Percentiles rank a stretch among this genome's conserved stretches.
Conservation (phyloP, 2,888 invertebrate species). For the Heteropelma amictum region DNA sequence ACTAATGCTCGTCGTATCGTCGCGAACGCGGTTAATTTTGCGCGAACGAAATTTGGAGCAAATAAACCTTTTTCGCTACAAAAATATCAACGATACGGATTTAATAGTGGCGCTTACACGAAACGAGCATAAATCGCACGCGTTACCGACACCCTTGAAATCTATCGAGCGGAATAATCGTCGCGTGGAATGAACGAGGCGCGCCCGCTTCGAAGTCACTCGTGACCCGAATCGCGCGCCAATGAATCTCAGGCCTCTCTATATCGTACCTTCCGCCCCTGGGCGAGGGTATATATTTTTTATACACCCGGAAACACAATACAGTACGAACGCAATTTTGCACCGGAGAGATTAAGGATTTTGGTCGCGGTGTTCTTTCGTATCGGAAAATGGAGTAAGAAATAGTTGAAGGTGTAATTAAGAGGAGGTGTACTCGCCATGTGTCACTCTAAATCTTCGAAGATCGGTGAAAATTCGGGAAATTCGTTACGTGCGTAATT, state of each 20-base stretch:
- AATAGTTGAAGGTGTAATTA: too few species aligned
- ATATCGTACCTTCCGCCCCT: background rate
- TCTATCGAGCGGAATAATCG: constrained; percentile 64
- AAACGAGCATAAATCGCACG: constrained; percentile 37
- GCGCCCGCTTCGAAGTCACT: constrained; percentile 36
- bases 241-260: constrained; percentile 27
- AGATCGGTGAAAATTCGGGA: too few species aligned
- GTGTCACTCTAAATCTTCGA: too few species aligned
- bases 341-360: too few species aligned
- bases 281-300: background rate
- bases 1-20: too few species aligned
- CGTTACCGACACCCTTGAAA: constrained; percentile 54
- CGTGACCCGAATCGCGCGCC: constrained; percentile 36
- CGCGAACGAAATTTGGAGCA: too few species aligned
- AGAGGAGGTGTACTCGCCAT: too few species aligned
- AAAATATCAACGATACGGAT: background rate
- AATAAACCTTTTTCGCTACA: background rate
- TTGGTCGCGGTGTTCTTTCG: too few species aligned
- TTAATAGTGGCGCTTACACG: background rate
- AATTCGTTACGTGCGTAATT: too few species aligned
- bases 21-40: too few species aligned
- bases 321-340: background rate
- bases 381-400: too few species aligned
- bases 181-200: constrained; percentile 51
- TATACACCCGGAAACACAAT: background rate